Evolutionary conservation across 2,888 invertebrate genomes (phyloP), one percentile per base, ranked within the genome.

Genomic region (Escarpia spicata): DNA sequence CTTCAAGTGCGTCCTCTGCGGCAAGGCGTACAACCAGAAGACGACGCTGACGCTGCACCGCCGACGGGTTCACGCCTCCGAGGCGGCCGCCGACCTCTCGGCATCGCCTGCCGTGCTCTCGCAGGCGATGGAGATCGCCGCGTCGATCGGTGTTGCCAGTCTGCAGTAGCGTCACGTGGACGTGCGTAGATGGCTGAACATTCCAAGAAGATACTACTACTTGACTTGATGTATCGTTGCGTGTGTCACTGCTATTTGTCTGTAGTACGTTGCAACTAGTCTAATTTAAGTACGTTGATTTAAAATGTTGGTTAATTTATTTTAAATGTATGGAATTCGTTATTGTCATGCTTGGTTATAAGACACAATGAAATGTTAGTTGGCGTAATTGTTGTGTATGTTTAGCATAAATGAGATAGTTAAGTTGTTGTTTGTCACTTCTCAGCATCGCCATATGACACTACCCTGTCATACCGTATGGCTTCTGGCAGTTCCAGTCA

Each of bases 11-110:
- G 26, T 26, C 75, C 19, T 75, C 19, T 75, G 75, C n/a, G 75
- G 75, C 75, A 75, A 75, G 75, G 75, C 75, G 19, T 75, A 75
- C 75, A 75, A 75, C 75, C 75, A 75, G 75, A 75, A 75, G 75
- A 75, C 75, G 75, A 75, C 75, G n/a, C 75, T 75, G 75, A 75
- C n/a, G 75, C 75, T 75, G 75, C 75, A 75, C 75, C 26, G 75
- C 4, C 19, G n/a, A n/a, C 75, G 75, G 19, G 75, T 75, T 15
- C 75, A 75, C 75, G 75, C 75, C n/a, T 6, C 6, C 26, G 75
- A 75, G n/a, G 26, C 6, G 75, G 75, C n/a, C 75, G 75, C 19
- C 75, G 75, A 75, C n/a, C 26, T 75, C 19, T 75, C 75, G 6
- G 75, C n/a, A 3, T 26, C n/a, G n/a, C n/a, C 75, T 6, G 75